Conservation (phyloP, 2,888 invertebrate species). For the Bugula neritina region DNA sequence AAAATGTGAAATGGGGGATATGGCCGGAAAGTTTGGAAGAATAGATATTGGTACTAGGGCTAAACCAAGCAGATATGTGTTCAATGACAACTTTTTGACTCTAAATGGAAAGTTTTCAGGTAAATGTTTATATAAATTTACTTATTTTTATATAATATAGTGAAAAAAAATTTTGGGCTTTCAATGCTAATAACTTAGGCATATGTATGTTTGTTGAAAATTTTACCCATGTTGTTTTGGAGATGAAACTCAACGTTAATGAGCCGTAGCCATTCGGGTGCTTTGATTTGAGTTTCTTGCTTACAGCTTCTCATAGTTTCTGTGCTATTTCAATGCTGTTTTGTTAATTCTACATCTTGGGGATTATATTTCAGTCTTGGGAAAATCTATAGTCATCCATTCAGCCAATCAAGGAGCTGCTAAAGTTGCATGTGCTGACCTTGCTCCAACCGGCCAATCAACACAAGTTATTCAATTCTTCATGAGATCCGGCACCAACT, state of each 20-base stretch:
- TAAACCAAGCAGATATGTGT: constrained; percentile 57
- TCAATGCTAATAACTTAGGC: too few species aligned
- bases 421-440: constrained; percentile 68
- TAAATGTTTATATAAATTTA: too few species aligned
- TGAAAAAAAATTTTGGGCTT: too few species aligned
- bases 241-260: too few species aligned
- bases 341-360: too few species aligned
- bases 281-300: too few species aligned
- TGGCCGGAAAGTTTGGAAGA: constrained; percentile 75
- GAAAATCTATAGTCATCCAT: constrained; percentile 76
- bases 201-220: too few species aligned
- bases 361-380: constrained; percentile 38
- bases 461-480: constrained; percentile 26
- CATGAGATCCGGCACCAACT: background rate
- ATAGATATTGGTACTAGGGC: constrained; percentile 73
- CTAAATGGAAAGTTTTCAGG: constrained; percentile 56
- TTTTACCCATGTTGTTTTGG: too few species aligned
- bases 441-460: constrained; percentile 33
- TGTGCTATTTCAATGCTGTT: too few species aligned
- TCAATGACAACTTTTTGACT: constrained; percentile 81
- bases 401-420: constrained; percentile 64
- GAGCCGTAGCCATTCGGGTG: too few species aligned
- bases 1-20: constrained; percentile 83
- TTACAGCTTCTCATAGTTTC: too few species aligned
- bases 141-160: too few species aligned